A percentile compares a stretch with the other conserved stretches of the same genome.
Evolutionary conservation across 2,113 vertebrate species (phyloP).

Genomic region (Callorhinus ursinus): DNA sequence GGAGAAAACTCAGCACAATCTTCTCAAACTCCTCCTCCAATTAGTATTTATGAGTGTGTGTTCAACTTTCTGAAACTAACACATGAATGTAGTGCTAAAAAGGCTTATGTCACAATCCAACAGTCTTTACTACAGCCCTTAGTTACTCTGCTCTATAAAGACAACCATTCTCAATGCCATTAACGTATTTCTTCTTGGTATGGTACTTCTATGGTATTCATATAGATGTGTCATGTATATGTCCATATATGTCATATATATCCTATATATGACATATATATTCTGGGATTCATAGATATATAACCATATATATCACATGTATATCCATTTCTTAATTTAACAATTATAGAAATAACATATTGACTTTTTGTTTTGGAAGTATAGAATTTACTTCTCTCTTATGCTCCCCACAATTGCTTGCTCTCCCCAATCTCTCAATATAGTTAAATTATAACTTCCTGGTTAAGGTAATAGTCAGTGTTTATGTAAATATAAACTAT

Average conservation of each 20-base stretch:
- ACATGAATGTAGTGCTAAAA: neutral
- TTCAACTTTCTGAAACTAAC: constrained; percentile 8
- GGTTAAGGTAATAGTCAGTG: neutral
- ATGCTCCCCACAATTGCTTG: neutral
- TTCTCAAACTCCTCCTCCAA: neutral
- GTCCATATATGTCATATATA: neutral
- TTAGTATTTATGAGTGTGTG: constrained; percentile 8
- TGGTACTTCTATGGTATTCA: neutral
- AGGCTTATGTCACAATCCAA: neutral
- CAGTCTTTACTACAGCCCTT: neutral
- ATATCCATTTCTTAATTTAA: neutral
- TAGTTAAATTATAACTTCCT: constrained; percentile 21
- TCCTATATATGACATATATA: neutral
- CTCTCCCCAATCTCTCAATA: neutral
- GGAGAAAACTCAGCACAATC: neutral
- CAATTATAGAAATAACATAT: neutral
- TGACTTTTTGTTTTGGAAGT: neutral
- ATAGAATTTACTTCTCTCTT: neutral
- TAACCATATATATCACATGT: neutral
- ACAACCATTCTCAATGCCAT: neutral
- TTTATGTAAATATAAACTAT: neutral
- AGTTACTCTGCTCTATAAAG: neutral
- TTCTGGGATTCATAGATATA: neutral
- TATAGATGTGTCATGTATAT: neutral
- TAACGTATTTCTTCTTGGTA: neutral